phyloP scores from a whole-genome alignment of 2,113 vertebrate species.

The human (Homo sapiens) region GRCh38 chr7:42621001-42621500 shows the following conservation, averaged over 20 bases:
- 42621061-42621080: no score
- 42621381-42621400: background rate
- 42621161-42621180: background rate
- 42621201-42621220: no score
- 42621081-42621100: no score
- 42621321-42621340: background rate
- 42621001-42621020: no score
- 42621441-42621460: background rate
- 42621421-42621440: accelerated
- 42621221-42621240: background rate
- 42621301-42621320: background rate
- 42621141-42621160: no score
- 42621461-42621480: background rate
- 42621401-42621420: background rate
- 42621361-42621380: background rate
- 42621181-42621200: slow-evolving; percentile 22
- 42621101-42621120: no score
- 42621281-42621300: background rate
- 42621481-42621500: background rate
- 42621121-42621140: no score
- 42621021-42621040: no score
- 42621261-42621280: background rate
- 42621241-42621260: background rate
- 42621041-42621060: no score
- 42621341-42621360: background rate